A percentile compares a stretch with the other conserved stretches of the same genome.
Conservation (phyloP, 2,888 invertebrate species). For the Dinocampus coccinellae region DNA sequence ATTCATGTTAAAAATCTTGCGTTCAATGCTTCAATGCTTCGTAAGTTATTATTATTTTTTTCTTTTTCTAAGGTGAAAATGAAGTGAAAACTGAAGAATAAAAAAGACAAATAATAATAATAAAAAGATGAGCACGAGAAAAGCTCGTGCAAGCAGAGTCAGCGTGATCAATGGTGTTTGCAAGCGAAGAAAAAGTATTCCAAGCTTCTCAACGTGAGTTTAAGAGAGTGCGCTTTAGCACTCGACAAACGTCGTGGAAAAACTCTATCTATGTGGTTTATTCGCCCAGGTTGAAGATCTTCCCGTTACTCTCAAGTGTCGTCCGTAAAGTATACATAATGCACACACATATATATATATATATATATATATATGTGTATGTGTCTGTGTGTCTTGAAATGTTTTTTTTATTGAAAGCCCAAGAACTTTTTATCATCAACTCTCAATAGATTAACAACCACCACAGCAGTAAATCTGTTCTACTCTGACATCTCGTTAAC, state of each 20-base stretch:
- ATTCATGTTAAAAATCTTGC: not conserved
- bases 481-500: not conserved
- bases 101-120: not conserved
- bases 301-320: slow-evolving; percentile 8
- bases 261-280: slow-evolving; percentile 10
- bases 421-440: not conserved
- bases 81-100: no score
- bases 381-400: not conserved
- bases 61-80: no score
- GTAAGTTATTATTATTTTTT: no score
- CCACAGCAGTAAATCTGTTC: not conserved
- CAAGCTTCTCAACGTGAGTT: not conserved
- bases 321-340: not conserved
- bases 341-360: slow-evolving; percentile 16
- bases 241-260: not conserved
- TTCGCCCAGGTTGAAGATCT: slow-evolving; percentile 27
- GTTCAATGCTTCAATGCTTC: not conserved
- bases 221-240: not conserved
- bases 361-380: not conserved
- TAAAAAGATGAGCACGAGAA: not conserved
- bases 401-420: not conserved
- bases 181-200: slow-evolving; percentile 14
- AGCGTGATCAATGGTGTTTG: slow-evolving; percentile 21
- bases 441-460: not conserved
- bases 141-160: not conserved